Base-by-base conservation (phyloP, 2,113 vertebrate genomes). In the Electrona antarctica region DNA sequence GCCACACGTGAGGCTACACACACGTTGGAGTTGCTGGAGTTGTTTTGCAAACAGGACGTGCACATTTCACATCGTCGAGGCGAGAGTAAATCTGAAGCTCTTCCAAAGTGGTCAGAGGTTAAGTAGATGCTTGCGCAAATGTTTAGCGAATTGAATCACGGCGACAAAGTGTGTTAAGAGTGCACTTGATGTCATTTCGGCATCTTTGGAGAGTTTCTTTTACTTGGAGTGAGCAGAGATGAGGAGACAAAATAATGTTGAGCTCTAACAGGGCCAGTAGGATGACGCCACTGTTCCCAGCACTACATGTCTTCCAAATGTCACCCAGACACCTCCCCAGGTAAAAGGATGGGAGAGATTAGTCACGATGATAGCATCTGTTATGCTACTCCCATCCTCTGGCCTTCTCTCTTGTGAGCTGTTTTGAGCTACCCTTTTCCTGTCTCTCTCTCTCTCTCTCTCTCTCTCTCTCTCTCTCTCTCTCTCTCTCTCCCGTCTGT, bases 261-360 rank as follows among this genome's bases (percentile, higher is more conserved):
- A 52, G 51, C 11, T 52, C 10, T 52, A 21, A 12, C 4, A 9
- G 51, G 51, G 81, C 76, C 45, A 54, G 47, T 15, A 28, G 7
- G 51, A 11, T 45, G 55, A 58, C 80, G 81, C 71, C 83, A 76
- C 64, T 84, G 78, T 88, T 87, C 86, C 89, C 77, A 83, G 70
- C 87, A 81, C 89, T 90, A 21, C 21, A 21, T 21, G 90, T 91
- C 92, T 87, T 83, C 82, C 88, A 85, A 91, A 71, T 90, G 91
- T 89, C 85, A 89, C 87, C 86, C 90, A 91, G 90, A 86, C 91
- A 88, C 92, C 87, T 92, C 86, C 21, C 91, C 84, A 88, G 90
- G 85, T 89, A 92, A 70, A 77, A 47, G 66, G 45, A 29, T 13
- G 29, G 60, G 49, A 47, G 60, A 69, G 78, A 83, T 92, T 90